Evolutionary conservation across 2,113 vertebrate species (phyloP).

Genomic region (Tetrao urogallus): DNA sequence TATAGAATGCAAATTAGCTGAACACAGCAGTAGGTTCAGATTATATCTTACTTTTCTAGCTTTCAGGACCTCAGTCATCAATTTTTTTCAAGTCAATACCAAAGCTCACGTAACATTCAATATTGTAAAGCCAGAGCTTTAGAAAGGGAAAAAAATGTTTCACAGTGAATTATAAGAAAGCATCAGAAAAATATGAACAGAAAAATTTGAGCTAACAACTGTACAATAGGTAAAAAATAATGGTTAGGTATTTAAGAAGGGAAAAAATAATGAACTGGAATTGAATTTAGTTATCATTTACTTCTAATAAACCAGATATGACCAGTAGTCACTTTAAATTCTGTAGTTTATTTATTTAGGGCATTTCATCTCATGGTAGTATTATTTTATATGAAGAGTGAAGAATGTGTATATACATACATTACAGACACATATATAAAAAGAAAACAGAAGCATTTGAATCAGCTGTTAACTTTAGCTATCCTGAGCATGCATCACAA

Average conservation of each 20-base stretch:
- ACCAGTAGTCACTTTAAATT: neutral
- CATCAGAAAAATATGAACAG: neutral
- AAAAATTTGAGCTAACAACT: neutral
- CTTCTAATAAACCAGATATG: neutral
- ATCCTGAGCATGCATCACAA: neutral
- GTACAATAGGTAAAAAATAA: neutral
- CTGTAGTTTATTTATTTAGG: neutral
- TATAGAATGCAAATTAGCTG: neutral
- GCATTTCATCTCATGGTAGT: neutral
- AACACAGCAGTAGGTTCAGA: neutral
- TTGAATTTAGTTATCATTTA: neutral
- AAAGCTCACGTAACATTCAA: neutral
- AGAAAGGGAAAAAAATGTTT: neutral
- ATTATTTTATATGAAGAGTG: neutral
- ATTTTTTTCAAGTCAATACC: neutral
- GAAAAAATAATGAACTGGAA: neutral
- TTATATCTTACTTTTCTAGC: neutral
- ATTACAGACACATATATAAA: neutral
- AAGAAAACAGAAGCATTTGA: neutral
- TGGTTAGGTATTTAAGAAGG: neutral
- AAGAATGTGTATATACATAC: too few species aligned
- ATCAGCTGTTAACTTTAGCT: neutral
- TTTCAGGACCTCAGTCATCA: neutral
- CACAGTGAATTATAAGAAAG: neutral
- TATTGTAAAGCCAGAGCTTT: neutral